Evolutionary conservation across 2,888 invertebrate species (phyloP), one percentile per base, ranked within the genome.

Genomic region (Melolontha melolontha): DNA sequence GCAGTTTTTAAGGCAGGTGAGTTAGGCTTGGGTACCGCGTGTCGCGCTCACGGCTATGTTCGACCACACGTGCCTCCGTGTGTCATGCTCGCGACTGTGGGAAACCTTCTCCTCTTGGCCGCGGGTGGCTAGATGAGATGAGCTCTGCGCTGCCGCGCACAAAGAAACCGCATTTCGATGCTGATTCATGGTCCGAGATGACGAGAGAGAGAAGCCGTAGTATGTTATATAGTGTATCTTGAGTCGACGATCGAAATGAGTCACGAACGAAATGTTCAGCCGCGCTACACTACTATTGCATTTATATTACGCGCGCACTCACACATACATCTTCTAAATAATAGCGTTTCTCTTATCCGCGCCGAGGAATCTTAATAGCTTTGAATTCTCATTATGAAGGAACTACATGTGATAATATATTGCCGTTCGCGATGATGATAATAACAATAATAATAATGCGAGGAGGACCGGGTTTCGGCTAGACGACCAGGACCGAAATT

Each of bases 11-110:
- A 44, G 41, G 42, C 54, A 49, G 51, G 59, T 67, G 40, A 47
- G 40, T 67, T 71, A 66, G 74, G 75, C 75, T 75, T 27, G 59
- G 16, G 17, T 75, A 78, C 77, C 75, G 72, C 77, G 74, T 72
- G 67, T 42, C 69, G 49, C 70, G 72, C 66, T 66, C 29, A 29
- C 34, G 75, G 82, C 83, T 84, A 83, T 83, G 85, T 84, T 82
- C 81, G 78, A 77, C 76, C 76, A 81, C 85, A 83, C 84, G 82
- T 81, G 81, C 82, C 82, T 75, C 80, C 79, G 79, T 79, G 80
- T 79, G 79, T 78, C 78, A 77, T 79, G 78, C 79, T 79, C 79
- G 79, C 80, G 79, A 79, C 80, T 80, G 81, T 81, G 81, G 81
- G 81, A 81, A 82, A 80, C 77, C 80, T 78, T 79, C 80, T 79